Evolutionary conservation across 2,888 invertebrate species (phyloP).

Genomic region (Leptarthrus brevirostris): DNA sequence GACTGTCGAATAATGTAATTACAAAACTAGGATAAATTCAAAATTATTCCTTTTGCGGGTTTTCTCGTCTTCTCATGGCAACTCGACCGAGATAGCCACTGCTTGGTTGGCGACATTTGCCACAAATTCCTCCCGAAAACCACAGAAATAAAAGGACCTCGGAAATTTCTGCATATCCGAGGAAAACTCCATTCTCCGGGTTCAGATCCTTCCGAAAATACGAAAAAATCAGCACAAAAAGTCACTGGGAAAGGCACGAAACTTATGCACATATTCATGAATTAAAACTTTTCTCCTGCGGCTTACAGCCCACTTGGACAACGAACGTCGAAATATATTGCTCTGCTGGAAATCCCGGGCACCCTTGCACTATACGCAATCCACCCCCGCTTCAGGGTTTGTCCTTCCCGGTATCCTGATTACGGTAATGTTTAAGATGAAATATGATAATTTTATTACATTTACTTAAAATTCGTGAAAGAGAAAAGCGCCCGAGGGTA

Average conservation of each 20-base stretch:
- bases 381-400: background rate
- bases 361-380: background rate
- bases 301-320: conserved; percentile 5
- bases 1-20: conserved; percentile 13
- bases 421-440: conserved; percentile 35
- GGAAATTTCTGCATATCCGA: background rate
- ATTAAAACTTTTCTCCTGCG: conserved; percentile 20
- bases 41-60: background rate
- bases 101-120: conserved; percentile 8
- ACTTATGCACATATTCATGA: conserved; percentile 44
- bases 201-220: background rate
- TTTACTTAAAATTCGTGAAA: conserved; percentile 35
- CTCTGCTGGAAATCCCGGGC: background rate
- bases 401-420: background rate
- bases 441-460: conserved; percentile 44
- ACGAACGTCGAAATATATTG: background rate
- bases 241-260: conserved; percentile 14
- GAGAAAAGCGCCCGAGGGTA: background rate
- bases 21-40: conserved; percentile 12
- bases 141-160: background rate
- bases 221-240: conserved; percentile 30
- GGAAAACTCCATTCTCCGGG: background rate
- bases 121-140: conserved; percentile 7
- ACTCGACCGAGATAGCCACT: background rate
- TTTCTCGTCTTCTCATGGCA: background rate